Base-by-base conservation (phyloP, 2,113 vertebrate species). In the Austrofundulus limnaeus region DNA sequence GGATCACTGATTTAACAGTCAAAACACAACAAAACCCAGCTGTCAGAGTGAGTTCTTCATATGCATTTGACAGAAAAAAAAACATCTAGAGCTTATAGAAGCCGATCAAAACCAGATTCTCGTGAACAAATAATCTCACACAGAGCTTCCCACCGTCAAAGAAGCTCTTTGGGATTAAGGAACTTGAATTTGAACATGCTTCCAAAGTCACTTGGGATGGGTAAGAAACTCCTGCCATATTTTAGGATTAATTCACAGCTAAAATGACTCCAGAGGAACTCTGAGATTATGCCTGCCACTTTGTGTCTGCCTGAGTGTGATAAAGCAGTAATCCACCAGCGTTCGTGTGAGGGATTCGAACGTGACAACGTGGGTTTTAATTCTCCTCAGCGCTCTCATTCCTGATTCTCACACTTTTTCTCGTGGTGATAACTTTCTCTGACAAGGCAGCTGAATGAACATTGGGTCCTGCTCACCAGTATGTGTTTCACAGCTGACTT, bases 311-410 rank as follows among this genome's bases (percentile, higher is more conserved):
- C 58, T 25, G 63, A 56, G 68, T 58, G 64, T 64, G 87, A 87
- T 84, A 85, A 87, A 79, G 60, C 71, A 47, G 53, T 85, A 88
- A 87, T 88, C 82, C 50, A 34, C 66, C 20, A 70, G 54, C 25
- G 45, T 78, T 78, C 39, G 66, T 51, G 69, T 73, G 46, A 62
- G 70, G 75, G 79, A 74, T 77, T 84, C 61, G 53, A n/a, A 66
- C 70, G 64, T 71, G 77, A 83, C 65, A 80, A n/a, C 75, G 19
- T 42, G 47, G 65, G 71, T 66, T 63, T 75, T 59, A 54, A 46
- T 71, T 61, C 66, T 66, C 63, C 54, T 49, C 47, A 20, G 31
- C 70, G 69, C 53, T 74, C 56, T 66, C 54, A 37, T 52, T 31
- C 41, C 47, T 70, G 21, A 13, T 17, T 38, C 45, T 47, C 39